phyloP scores from a whole-genome alignment of 1,140 invertebrate species.

The Amphibalanus amphitrite region DNA sequence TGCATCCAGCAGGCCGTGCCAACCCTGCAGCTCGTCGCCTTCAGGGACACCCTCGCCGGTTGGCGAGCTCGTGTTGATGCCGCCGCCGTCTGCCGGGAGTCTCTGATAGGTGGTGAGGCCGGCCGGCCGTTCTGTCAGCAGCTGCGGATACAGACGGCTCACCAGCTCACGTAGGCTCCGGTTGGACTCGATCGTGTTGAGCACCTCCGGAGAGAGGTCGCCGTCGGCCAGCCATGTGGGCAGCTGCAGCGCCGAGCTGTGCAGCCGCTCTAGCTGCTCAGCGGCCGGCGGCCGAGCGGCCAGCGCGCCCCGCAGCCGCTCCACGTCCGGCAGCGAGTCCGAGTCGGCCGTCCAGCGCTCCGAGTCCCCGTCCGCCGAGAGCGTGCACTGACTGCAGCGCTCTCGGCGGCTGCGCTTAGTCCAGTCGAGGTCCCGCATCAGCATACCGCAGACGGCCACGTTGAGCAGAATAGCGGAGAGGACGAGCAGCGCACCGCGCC shows the following conservation, averaged over 20 bases:
- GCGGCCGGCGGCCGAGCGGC: constrained; percentile 2
- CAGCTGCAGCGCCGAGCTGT: not conserved
- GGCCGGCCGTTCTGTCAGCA: too few species aligned
- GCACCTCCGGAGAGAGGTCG: too few species aligned
- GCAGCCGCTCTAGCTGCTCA: constrained; percentile 6
- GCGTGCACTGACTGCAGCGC: constrained; percentile 12
- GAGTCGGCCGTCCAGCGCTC: constrained; percentile 4
- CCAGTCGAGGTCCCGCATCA: constrained; percentile 57
- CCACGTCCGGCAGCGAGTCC: constrained; percentile 31
- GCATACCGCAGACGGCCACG: constrained; percentile 63
- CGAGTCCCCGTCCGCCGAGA: constrained; percentile 12
- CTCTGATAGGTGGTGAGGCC: too few species aligned
- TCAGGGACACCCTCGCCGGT: too few species aligned
- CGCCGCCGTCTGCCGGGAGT: too few species aligned
- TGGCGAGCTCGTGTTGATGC: too few species aligned
- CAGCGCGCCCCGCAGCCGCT: constrained; percentile 44
- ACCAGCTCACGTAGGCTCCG: too few species aligned
- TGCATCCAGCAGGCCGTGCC: constrained; percentile 13
- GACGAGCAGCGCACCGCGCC: constrained; percentile 69
- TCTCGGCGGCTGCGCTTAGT: constrained; percentile 17
- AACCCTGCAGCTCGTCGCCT: too few species aligned
- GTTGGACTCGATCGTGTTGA: too few species aligned
- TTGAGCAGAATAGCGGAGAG: constrained; percentile 69
- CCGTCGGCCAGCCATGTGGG: constrained; percentile 4
- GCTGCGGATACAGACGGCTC: constrained; percentile 1